Percentiles rank a stretch among this genome's conserved stretches.
Evolutionary conservation across 2,113 vertebrate genomes (phyloP).

Genomic region (Dasyornis broadbenti): DNA sequence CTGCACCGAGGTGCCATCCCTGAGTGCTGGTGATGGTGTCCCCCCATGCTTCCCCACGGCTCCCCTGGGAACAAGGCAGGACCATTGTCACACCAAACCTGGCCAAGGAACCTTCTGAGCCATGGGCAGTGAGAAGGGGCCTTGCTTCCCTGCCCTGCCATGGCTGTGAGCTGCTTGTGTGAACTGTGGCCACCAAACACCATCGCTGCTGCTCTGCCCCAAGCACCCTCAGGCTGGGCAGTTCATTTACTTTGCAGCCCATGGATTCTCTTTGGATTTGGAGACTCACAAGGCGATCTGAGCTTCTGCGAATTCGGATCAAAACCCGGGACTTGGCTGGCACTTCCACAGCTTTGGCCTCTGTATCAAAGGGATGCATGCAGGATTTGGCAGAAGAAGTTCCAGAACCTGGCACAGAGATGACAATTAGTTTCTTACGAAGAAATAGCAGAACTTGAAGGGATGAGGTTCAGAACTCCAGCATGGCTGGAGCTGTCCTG

Average conservation of each 20-base stretch:
- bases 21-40: rapidly evolving
- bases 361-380: background rate
- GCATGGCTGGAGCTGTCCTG: rapidly evolving
- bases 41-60: rapidly evolving
- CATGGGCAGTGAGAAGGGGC: rapidly evolving
- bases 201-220: rapidly evolving
- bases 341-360: background rate
- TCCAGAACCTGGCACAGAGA: background rate
- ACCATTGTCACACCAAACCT: rapidly evolving
- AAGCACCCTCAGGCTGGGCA: background rate
- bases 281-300: background rate
- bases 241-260: background rate
- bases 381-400: background rate
- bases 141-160: rapidly evolving
- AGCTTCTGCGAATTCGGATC: background rate
- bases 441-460: background rate
- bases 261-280: background rate
- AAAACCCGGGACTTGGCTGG: background rate
- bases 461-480: background rate
- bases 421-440: background rate
- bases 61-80: background rate
- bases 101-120: background rate
- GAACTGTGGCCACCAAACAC: background rate
- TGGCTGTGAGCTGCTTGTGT: rapidly evolving
- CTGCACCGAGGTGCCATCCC: rapidly evolving